A percentile compares a stretch with the other conserved stretches of the same genome.
phyloP scores from a whole-genome alignment of 30 jellyfish, hydroid and myxozoan species.

The Cassiopea andromeda region DNA sequence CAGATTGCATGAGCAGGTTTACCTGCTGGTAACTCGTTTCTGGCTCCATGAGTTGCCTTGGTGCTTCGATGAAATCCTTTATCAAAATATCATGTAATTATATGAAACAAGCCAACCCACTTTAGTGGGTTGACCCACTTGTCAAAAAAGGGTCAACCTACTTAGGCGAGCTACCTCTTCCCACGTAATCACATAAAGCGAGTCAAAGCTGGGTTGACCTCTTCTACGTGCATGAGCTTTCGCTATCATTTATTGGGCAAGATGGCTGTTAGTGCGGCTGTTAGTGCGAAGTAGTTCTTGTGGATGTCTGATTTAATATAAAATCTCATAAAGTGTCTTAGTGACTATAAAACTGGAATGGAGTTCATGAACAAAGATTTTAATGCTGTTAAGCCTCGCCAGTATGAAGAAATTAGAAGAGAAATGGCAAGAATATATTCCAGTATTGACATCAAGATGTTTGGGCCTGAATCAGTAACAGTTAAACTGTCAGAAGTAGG shows the following conservation, averaged over 20 bases:
- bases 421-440: background rate
- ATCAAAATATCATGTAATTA: background rate
- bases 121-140: slow-evolving; percentile 13
- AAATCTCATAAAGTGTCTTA: background rate
- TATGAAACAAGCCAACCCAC: slow-evolving; percentile 15
- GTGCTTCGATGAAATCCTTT: background rate
- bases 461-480: background rate
- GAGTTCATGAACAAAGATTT: background rate
- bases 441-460: background rate
- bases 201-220: slow-evolving; percentile 12
- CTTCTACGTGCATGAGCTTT: background rate
- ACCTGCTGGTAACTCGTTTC: background rate
- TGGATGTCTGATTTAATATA: slow-evolving; percentile 3
- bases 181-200: background rate
- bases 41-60: background rate
- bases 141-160: slow-evolving; percentile 8
- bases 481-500: background rate
- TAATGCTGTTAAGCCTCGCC: background rate
- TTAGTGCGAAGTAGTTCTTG: background rate
- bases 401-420: background rate
- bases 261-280: background rate
- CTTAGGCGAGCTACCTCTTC: background rate
- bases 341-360: slow-evolving; percentile 4
- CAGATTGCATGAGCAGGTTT: background rate
- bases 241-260: background rate